phyloP scores from a whole-genome alignment of 2,113 vertebrate genomes.

The Aix galericulata region DNA sequence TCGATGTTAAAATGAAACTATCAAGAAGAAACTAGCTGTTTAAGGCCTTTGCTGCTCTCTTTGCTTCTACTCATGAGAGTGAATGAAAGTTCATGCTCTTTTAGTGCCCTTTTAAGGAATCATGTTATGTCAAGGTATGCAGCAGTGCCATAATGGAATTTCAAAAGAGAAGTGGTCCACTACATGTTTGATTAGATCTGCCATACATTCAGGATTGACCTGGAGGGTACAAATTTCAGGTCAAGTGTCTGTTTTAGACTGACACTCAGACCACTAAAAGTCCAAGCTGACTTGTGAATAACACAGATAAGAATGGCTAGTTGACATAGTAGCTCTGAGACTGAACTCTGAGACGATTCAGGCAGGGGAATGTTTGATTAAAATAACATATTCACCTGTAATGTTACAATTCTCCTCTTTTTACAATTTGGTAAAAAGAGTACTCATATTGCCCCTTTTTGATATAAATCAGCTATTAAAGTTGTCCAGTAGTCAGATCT shows the following conservation, averaged over 20 bases:
- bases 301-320: background rate
- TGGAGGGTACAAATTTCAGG: background rate
- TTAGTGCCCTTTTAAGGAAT: constrained; percentile 23
- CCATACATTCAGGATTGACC: background rate
- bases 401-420: background rate
- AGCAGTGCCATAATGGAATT: background rate
- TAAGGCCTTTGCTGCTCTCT: background rate
- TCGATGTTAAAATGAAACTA: background rate
- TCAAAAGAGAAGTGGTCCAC: constrained; percentile 17
- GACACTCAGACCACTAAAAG: background rate
- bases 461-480: background rate
- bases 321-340: background rate
- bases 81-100: background rate
- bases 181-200: constrained; percentile 2
- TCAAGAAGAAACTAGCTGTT: background rate
- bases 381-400: constrained; percentile 1
- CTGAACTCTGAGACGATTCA: background rate
- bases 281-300: background rate
- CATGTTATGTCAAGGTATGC: constrained; percentile 19
- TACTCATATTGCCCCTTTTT: background rate
- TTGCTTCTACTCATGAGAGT: constrained; percentile 7
- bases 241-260: background rate
- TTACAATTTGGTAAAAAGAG: background rate
- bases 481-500: background rate
- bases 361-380: background rate